Evolutionary conservation across 2,797 vertebrate genomes (phyloP).

Genomic region (Iguana delicatissima): DNA sequence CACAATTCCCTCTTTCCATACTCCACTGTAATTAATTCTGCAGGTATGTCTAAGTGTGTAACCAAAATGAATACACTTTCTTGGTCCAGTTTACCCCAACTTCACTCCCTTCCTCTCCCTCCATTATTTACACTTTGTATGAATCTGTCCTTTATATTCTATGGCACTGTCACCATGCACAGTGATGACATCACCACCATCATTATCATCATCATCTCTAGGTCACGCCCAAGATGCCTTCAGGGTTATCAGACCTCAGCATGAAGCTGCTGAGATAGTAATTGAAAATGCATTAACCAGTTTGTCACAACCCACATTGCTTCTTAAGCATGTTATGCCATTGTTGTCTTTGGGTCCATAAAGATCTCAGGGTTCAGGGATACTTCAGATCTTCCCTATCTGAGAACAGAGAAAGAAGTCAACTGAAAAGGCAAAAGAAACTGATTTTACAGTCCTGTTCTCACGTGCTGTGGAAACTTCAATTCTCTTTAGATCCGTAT

Average conservation of each 20-base stretch:
- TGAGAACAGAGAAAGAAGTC: not conserved
- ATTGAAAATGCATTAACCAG: not conserved
- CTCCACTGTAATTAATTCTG: not conserved
- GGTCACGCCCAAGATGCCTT: not conserved
- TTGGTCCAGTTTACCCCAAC: not conserved
- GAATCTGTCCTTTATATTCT: not conserved
- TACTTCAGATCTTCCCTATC: not conserved
- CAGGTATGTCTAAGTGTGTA: not conserved
- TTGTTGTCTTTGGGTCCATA: not conserved
- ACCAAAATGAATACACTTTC: not conserved
- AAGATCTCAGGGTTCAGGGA: not conserved
- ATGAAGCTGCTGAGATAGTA: not conserved
- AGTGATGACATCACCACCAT: not conserved
- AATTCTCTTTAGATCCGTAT: not conserved
- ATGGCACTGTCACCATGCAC: not conserved
- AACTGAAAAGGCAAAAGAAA: not conserved
- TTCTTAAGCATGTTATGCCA: not conserved
- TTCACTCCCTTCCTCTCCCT: not conserved
- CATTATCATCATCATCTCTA: not conserved
- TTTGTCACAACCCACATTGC: not conserved
- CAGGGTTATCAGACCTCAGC: not conserved
- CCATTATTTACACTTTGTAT: not conserved
- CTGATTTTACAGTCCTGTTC: not conserved
- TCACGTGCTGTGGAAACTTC: not conserved
- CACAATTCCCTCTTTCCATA: not conserved